Evolutionary conservation across 2,113 vertebrate genomes (phyloP), one percentile per base, ranked within the genome.

Genomic region (Aegithalos caudatus): DNA sequence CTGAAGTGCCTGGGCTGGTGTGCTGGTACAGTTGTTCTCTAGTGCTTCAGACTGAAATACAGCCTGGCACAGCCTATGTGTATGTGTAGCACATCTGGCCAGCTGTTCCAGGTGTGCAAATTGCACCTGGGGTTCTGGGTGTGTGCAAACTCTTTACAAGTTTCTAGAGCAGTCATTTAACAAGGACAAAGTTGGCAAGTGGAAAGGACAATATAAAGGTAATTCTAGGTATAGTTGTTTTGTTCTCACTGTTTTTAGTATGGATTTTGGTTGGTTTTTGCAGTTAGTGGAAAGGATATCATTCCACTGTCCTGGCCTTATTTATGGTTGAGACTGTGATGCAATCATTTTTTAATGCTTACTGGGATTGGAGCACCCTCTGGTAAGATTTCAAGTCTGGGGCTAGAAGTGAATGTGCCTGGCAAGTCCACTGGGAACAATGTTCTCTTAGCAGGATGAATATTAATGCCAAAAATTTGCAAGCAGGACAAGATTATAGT

Each of bases 201-300:
- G 29, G 21, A 67, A 57, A 86, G 6, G 15, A 15, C 33, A 45
- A 14, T 21, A 16, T 10, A 28, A 74, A 11, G 11, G 3, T 44
- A 5, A 48, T 44, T 78, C 4, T 85, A 70, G 6, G 2, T 40
- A 2, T 27, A 17, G 27, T 37, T 50, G 7, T 57, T 74, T 61
- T 14, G 24, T 57, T 10, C 2, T 2, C 1, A 1, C 21, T 58
- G 9, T 33, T 82, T 16, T 20, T 16, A 33, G 11, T 5, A 3
- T 23, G 11, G 25, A 11, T 61, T 83, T 69, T 57, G 8, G 8
- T 29, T 44, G 21, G 4, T 88, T 74, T 74, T 37, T 62, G 24
- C 37, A 35, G 10, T 35, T 57, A 33, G 19, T 24, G 58, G 14
- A 44, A 51, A 44, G 29, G 24, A 56, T 2, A 12, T 20, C 1